Evolutionary conservation across 2,888 invertebrate genomes (phyloP).

Genomic region (Mycalesis mineus): DNA sequence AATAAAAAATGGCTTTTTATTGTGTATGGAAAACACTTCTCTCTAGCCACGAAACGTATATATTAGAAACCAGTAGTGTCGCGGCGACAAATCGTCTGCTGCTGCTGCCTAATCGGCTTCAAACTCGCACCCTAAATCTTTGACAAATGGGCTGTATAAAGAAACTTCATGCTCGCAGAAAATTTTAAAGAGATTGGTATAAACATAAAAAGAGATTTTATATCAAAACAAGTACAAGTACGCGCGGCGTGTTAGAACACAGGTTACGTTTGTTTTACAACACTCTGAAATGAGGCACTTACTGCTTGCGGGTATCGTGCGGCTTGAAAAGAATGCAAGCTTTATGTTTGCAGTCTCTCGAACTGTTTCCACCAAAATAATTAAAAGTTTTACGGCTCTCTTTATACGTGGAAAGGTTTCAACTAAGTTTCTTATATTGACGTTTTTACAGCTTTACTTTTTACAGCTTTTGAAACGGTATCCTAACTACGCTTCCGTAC

Average conservation of each 20-base stretch:
- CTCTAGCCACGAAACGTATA: too few species aligned
- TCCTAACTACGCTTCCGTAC: background rate
- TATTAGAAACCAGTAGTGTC: too few species aligned
- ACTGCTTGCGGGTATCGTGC: conserved; percentile 51
- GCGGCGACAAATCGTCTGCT: too few species aligned
- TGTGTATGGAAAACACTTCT: too few species aligned
- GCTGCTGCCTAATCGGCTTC: too few species aligned
- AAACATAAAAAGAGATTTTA: conserved; percentile 39
- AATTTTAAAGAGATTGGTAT: background rate
- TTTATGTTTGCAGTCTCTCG: conserved; percentile 66
- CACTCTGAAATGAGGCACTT: conserved; percentile 73
- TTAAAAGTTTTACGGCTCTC: conserved; percentile 68
- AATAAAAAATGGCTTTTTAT: too few species aligned
- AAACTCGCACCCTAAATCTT: too few species aligned
- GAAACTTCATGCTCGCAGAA: too few species aligned
- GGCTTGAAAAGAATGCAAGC: conserved; percentile 59
- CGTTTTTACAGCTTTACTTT: conserved; percentile 7
- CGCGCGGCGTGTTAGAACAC: conserved; percentile 33
- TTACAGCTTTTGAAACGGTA: background rate
- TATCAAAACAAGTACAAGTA: conserved; percentile 48
- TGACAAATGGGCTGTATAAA: too few species aligned
- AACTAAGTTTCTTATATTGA: conserved; percentile 39
- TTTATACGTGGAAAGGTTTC: conserved; percentile 54
- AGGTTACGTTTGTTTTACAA: conserved; percentile 71
- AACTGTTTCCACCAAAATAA: conserved; percentile 66